Evolutionary conservation across 2,113 vertebrate genomes (phyloP), one percentile per base, ranked within the genome.

Genomic region (Telmatochromis brachygnathus): DNA sequence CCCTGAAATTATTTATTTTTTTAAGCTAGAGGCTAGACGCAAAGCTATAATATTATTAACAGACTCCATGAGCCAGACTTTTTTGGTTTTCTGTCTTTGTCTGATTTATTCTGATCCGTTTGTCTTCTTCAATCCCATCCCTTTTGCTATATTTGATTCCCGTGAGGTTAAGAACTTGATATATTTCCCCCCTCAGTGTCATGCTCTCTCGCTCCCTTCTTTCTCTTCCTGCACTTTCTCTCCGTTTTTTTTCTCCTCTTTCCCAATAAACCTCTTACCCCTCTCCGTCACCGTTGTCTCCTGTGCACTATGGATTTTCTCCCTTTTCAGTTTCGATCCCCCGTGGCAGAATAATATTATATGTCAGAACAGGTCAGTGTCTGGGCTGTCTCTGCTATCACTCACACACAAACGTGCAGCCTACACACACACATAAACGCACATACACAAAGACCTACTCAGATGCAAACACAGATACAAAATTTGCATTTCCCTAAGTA

Each of bases 351-450:
- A 94, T 92, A 82, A 91, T 91, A 92, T 92, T 85, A 91, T 60
- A 86, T 94, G 92, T 94, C 93, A 93, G 86, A 90, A 87, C 39
- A 39, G 91, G 94, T 96, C 92, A 94, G 91, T n/a, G 82, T 94
- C 88, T 91, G 23, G 75, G 90, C 81, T 89, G 85, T 90, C 56
- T 85, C 53, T 86, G 14, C 79, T 83, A 75, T 93, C 89, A 49
- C 65, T 79, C 54, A 14, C 35, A 42, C 80, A 86, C 65, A 77
- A 47, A 30, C 37, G 7, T 13, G 30, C 47, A 12, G 77, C 73
- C 53, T 35, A 77, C 60, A 75, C 33, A 28, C 19, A 6, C 33
- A 30, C 9, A 42, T 39, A 21, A n/a, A 42, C 4, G 14, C 7
- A 35, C 17, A 13, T 39, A 49, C 35, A 21, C 17, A 13, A 21